phyloP scores from a whole-genome alignment of 92 coral and sea anemone species.

The Umimayanthus chanpuru region DNA sequence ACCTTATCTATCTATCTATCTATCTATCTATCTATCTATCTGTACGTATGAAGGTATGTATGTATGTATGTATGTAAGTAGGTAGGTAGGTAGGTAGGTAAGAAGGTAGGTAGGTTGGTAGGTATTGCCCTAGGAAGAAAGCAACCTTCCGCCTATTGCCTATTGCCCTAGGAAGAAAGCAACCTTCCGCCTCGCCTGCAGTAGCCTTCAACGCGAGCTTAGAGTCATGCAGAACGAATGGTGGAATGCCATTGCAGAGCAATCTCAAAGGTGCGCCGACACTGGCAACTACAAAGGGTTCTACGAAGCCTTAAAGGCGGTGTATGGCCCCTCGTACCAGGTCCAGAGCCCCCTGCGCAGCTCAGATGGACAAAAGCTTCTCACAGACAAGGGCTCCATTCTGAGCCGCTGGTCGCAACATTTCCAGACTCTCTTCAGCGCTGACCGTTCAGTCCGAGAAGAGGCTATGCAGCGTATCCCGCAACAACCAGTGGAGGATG shows the following conservation, averaged over 20 bases:
- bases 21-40: too few relatives aligned
- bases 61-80: too few relatives aligned
- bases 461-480: not conserved
- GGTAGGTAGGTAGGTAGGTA: too few relatives aligned
- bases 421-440: constrained; percentile 34
- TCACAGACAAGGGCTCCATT: too few relatives aligned
- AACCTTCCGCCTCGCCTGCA: too few relatives aligned
- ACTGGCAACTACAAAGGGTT: constrained; percentile 46
- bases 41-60: too few relatives aligned
- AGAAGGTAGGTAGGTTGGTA: too few relatives aligned
- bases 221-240: constrained; percentile 3
- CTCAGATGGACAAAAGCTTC: too few relatives aligned
- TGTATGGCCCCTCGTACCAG: constrained; percentile 8
- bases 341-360: too few relatives aligned
- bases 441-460: not conserved
- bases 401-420: too few relatives aligned
- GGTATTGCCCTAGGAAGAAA: constrained; percentile 15
- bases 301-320: constrained; percentile 18
- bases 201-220: not conserved
- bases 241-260: not conserved
- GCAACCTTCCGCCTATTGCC: constrained; percentile 19
- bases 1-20: too few relatives aligned
- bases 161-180: too few relatives aligned
- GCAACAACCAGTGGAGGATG: not conserved
- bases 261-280: constrained; percentile 18